phyloP scores from a whole-genome alignment of 2,797 vertebrate genomes.

The Pangasius larnaudii region DNA sequence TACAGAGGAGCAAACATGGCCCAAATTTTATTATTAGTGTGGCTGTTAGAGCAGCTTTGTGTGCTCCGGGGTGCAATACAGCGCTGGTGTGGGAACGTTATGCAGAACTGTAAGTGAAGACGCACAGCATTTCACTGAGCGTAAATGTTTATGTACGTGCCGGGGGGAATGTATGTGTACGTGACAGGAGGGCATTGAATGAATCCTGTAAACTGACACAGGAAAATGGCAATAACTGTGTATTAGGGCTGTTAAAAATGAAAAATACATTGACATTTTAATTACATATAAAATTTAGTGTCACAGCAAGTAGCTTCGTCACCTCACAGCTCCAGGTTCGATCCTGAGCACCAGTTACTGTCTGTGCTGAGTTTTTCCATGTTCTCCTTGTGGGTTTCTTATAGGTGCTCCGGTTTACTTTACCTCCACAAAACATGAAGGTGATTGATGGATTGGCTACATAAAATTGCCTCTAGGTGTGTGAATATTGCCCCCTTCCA shows the following conservation, averaged over 20 bases:
- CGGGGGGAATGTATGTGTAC: no score
- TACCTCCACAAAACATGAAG: background rate
- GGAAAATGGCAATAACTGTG: background rate
- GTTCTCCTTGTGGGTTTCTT: background rate
- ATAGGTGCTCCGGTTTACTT: background rate
- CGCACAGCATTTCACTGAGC: background rate
- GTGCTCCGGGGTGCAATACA: slow-evolving; percentile 22
- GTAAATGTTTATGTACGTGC: background rate
- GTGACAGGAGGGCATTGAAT: background rate
- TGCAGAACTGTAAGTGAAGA: slow-evolving; percentile 11
- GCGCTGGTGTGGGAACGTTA: slow-evolving; percentile 33
- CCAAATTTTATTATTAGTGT: slow-evolving; percentile 31
- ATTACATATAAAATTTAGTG: background rate
- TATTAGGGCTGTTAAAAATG: background rate
- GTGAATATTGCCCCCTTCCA: background rate
- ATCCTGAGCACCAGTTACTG: background rate
- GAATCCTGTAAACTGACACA: background rate
- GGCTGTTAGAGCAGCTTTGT: slow-evolving; percentile 20
- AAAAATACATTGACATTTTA: background rate
- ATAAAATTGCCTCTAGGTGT: background rate
- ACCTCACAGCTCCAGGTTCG: background rate
- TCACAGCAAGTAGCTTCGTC: background rate
- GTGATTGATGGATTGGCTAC: background rate
- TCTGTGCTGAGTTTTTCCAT: background rate
- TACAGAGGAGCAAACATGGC: background rate